A percentile compares a stretch with the other conserved stretches of the same genome.
phyloP scores from a whole-genome alignment of 1,140 invertebrate species.

The Paramacrobiotus metropolitanus region DNA sequence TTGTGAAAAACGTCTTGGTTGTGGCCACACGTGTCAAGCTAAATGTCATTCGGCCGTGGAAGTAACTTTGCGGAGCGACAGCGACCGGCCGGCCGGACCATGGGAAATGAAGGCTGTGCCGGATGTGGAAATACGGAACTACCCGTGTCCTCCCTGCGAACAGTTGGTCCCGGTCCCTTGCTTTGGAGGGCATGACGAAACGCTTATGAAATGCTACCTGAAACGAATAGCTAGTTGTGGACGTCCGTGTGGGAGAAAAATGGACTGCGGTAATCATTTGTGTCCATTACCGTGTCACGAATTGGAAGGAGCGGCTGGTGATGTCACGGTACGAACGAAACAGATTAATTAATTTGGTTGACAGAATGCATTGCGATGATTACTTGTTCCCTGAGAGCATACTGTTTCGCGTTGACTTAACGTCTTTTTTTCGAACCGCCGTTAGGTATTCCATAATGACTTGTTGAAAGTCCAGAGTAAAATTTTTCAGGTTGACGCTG shows the following conservation, averaged over 20 bases:
- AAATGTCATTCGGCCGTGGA: slow-evolving; percentile 51
- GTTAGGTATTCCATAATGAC: no score
- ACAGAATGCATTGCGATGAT: no score
- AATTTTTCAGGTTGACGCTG: slow-evolving; percentile 18
- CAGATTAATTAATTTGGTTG: no score
- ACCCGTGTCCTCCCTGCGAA: slow-evolving; percentile 31
- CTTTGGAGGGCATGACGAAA: slow-evolving; percentile 49
- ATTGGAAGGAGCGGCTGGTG: slow-evolving; percentile 21
- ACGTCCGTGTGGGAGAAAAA: slow-evolving; percentile 36
- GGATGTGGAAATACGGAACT: slow-evolving; percentile 34
- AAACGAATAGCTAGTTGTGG: slow-evolving; percentile 45
- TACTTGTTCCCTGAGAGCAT: no score
- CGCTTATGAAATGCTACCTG: slow-evolving; percentile 32
- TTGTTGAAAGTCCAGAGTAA: slow-evolving; percentile 5
- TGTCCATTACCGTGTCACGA: slow-evolving; percentile 48
- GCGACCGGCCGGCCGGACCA: slow-evolving; percentile 35
- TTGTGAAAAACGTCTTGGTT: slow-evolving; percentile 38
- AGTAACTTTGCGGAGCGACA: background rate
- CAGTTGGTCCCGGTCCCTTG: slow-evolving; percentile 46
- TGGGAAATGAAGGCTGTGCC: slow-evolving; percentile 35
- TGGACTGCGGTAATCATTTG: slow-evolving; percentile 51
- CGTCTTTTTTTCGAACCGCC: no score
- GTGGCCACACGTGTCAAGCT: slow-evolving; percentile 46
- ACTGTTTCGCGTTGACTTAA: no score
- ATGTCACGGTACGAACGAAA: no score